phyloP scores from a whole-genome alignment of 2,797 vertebrate genomes.

The Adrianichthys oophorus region DNA sequence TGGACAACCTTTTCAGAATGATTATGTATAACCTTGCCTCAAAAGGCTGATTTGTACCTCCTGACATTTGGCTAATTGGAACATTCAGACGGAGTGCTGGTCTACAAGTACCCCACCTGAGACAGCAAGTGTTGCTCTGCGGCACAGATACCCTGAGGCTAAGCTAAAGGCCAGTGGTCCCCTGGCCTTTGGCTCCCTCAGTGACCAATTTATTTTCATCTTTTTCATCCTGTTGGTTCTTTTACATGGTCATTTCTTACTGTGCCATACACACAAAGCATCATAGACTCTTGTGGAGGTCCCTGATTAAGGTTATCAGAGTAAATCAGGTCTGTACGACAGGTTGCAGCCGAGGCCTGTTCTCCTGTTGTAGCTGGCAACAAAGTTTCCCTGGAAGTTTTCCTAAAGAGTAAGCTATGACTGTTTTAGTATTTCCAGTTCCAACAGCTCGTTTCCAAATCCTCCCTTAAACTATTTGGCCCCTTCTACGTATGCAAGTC shows the following conservation, averaged over 20 bases:
- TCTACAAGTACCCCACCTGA: conserved; percentile 42
- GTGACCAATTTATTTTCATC: conserved; percentile 72
- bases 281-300: conserved; percentile 18
- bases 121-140: conserved; percentile 24
- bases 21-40: conserved; percentile 44
- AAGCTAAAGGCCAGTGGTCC: conserved; percentile 46
- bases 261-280: conserved; percentile 15
- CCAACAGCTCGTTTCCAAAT: background rate
- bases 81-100: conserved; percentile 38
- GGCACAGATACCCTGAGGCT: conserved; percentile 46
- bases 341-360: background rate
- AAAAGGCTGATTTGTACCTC: conserved; percentile 54
- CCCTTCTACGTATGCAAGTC: background rate
- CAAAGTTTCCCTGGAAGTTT: conserved; percentile 2
- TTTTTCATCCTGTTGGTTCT: conserved; percentile 36
- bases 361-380: conserved; percentile 14
- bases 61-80: conserved; percentile 71
- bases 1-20: conserved; percentile 56
- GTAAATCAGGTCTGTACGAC: background rate
- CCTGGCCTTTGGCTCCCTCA: conserved; percentile 59
- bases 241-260: conserved; percentile 31
- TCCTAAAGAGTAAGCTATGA: background rate
- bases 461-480: background rate
- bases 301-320: conserved; percentile 17
- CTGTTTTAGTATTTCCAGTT: conserved; percentile 17